These are phyloP conservation scores for Trypoxylon attenuatum DNA, from an alignment of 2,888 invertebrate genomes.

Conservation along the genomic window DNA sequence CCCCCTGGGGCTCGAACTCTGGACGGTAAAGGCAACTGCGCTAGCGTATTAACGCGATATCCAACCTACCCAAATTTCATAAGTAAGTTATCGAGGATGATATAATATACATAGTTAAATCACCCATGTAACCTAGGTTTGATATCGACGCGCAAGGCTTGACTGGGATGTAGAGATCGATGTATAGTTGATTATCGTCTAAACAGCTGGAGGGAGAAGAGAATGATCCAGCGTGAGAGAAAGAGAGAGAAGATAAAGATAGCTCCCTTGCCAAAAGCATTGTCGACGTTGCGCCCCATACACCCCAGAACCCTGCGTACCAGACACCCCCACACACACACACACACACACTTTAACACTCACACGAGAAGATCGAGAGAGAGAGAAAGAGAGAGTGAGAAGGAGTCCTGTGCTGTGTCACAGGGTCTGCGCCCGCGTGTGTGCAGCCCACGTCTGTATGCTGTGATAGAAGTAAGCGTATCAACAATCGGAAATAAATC, in stretches of 20 bases:
- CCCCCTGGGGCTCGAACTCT: not conserved
- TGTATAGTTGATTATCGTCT: conserved; percentile 54
- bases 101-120: conserved; percentile 47
- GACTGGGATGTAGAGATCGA: conserved; percentile 53
- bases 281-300: too few species aligned
- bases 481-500: conserved; percentile 66
- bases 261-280: too few species aligned
- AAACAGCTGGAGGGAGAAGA: conserved; percentile 20
- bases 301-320: too few species aligned
- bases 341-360: conserved; percentile 11
- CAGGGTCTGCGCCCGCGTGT: conserved; percentile 1
- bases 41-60: conserved; percentile 25
- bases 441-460: conserved; percentile 58
- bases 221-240: not conserved
- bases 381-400: too few species aligned
- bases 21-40: not conserved
- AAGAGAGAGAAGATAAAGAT: not conserved
- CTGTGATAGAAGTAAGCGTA: conserved; percentile 71
- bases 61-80: conserved; percentile 35
- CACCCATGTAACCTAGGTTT: conserved; percentile 52
- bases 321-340: conserved; percentile 9
- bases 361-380: conserved; percentile 11
- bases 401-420: conserved; percentile 41
- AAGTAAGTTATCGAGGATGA: conserved; percentile 38
- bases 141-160: conserved; percentile 54